Conservation (phyloP, 2,113 vertebrate genomes). For the Gadus macrocephalus region DNA sequence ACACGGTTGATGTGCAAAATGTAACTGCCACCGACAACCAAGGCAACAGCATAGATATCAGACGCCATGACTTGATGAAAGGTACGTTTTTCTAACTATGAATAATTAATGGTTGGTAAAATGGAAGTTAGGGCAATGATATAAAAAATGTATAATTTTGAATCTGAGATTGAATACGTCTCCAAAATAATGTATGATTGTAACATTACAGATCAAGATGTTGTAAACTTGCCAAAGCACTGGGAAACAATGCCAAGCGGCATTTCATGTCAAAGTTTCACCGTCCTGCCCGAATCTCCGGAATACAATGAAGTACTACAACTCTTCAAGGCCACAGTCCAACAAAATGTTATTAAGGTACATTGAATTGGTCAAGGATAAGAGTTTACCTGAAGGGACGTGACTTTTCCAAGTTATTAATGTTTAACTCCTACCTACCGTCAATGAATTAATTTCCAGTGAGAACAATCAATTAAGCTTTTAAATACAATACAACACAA, state of each 20-base stretch:
- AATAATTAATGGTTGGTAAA: too few species aligned
- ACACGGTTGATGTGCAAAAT: constrained; percentile 62
- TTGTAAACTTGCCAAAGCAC: constrained; percentile 55
- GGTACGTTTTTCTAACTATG: constrained; percentile 58
- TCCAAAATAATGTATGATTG: too few species aligned
- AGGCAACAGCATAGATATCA: constrained; percentile 57
- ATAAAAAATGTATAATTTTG: background rate
- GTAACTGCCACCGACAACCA: constrained; percentile 54
- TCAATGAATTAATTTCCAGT: too few species aligned
- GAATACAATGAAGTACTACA: constrained; percentile 67
- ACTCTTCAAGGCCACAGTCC: constrained; percentile 66
- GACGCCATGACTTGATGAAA: constrained; percentile 68
- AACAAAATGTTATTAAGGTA: constrained; percentile 31
- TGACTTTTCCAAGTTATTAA: background rate
- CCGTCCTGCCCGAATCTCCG: constrained; percentile 33
- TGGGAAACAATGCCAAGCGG: constrained; percentile 73
- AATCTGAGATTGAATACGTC: too few species aligned
- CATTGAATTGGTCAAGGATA: background rate
- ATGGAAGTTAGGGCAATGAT: too few species aligned
- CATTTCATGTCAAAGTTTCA: constrained; percentile 33
- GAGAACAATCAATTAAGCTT: too few species aligned
- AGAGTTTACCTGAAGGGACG: background rate
- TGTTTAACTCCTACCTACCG: background rate
- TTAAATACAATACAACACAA: too few species aligned
- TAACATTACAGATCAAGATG: constrained; percentile 11